Evolutionary conservation across 2,113 vertebrate genomes (phyloP).

Genomic region (Taurulus bubalis): DNA sequence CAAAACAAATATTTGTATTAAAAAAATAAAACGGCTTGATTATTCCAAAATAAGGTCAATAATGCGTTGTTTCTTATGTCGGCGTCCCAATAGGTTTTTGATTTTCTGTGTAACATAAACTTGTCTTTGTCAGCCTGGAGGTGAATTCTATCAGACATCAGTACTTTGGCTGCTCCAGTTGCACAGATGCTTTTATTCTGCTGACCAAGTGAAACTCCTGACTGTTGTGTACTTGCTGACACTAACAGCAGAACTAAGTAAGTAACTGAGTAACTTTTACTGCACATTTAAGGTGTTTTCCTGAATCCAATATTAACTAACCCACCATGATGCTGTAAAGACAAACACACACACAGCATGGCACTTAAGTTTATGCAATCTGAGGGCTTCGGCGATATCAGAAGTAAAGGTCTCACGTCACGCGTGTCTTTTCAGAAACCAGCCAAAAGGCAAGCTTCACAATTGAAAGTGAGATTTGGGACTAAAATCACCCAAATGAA

Average conservation of each 20-base stretch:
- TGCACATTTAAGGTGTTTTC: background rate
- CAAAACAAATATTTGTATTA: background rate
- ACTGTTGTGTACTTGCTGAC: conserved; percentile 42
- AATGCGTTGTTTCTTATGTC: conserved; percentile 16
- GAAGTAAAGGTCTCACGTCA: conserved; percentile 14
- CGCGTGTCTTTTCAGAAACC: conserved; percentile 12
- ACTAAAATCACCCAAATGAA: conserved; percentile 31
- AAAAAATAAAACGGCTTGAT: background rate
- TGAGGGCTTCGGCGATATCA: conserved; percentile 38
- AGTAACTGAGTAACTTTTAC: background rate
- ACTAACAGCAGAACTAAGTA: conserved; percentile 20
- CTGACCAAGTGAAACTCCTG: conserved; percentile 34
- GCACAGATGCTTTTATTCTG: conserved; percentile 40
- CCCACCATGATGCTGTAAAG: conserved; percentile 6
- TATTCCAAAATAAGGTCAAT: conserved; percentile 3
- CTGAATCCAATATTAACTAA: background rate
- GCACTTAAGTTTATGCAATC: conserved; percentile 24
- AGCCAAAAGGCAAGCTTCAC: conserved; percentile 31
- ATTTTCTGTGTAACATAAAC: conserved; percentile 30
- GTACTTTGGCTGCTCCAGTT: conserved; percentile 27
- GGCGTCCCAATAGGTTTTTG: background rate
- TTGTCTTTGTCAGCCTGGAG: conserved; percentile 29
- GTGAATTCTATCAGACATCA: conserved; percentile 43
- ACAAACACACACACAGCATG: conserved; percentile 40
- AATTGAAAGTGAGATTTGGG: conserved; percentile 41